Percentiles rank a stretch among this genome's conserved stretches.
These are phyloP conservation scores for Pterobdella sp. DNA, from an alignment of 2,888 invertebrate species.

Conservation along the genomic window DNA sequence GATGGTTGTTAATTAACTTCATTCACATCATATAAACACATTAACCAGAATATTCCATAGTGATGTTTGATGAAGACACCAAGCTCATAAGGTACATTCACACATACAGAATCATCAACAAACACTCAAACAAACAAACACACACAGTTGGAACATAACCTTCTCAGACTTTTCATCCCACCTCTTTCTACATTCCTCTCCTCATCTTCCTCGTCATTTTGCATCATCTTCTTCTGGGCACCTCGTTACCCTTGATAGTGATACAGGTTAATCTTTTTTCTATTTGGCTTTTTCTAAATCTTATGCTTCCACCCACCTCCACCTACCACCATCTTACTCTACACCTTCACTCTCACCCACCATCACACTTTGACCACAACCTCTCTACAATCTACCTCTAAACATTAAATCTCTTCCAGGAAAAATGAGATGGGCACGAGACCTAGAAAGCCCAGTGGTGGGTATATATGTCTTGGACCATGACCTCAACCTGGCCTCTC, in stretches of 20 bases:
- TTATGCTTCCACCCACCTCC: no score
- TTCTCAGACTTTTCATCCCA: slow-evolving; percentile 81
- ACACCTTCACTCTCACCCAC: not conserved
- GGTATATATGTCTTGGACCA: slow-evolving; percentile 64
- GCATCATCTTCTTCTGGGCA: slow-evolving; percentile 80
- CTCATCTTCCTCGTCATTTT: slow-evolving; percentile 67
- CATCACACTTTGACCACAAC: not conserved
- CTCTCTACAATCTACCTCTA: not conserved
- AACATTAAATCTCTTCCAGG: slow-evolving; percentile 49
- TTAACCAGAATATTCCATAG: slow-evolving; percentile 68
- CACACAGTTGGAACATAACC: slow-evolving; percentile 81
- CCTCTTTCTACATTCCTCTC: slow-evolving; percentile 58
- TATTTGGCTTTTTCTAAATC: no score
- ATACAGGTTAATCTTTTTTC: slow-evolving; percentile 58
- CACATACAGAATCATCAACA: not conserved
- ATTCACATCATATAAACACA: not conserved
- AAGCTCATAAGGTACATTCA: slow-evolving; percentile 56
- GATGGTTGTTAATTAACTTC: not conserved
- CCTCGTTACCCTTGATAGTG: slow-evolving; percentile 73
- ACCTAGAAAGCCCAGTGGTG: slow-evolving; percentile 80
- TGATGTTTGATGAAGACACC: slow-evolving; percentile 79
- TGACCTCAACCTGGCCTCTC: slow-evolving; percentile 61
- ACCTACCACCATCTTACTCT: no score
- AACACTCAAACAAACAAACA: not conserved
- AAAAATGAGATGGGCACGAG: slow-evolving; percentile 74